Conservation (phyloP, 2,888 invertebrate species). For the Subacronicta megacephala region DNA sequence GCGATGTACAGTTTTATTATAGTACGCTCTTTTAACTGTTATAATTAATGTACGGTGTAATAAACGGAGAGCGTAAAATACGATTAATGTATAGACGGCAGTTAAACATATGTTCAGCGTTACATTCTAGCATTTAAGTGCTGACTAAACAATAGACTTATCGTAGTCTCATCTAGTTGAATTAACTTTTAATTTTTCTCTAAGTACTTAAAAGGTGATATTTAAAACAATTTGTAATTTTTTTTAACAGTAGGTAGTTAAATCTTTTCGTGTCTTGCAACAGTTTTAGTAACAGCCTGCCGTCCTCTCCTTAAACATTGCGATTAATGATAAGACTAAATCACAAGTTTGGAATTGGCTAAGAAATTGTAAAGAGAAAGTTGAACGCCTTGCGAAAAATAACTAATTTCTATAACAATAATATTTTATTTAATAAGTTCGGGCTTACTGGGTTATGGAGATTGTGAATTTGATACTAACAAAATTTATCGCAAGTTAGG, state of each 20-base stretch:
- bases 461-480: no score
- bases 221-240: background rate
- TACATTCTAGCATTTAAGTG: conserved; percentile 58
- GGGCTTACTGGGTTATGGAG: no score
- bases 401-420: no score
- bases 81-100: conserved; percentile 53
- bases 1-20: conserved; percentile 81
- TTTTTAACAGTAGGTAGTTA: background rate
- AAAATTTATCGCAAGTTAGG: no score
- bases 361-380: no score
- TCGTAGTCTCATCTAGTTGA: conserved; percentile 44
- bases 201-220: conserved; percentile 53
- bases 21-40: conserved; percentile 81
- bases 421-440: no score
- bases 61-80: conserved; percentile 74
- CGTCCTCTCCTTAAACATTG: no score
- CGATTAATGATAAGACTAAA: no score
- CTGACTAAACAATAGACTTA: conserved; percentile 57
- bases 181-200: conserved; percentile 50
- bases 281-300: no score
- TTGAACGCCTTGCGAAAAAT: no score
- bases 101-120: conserved; percentile 60
- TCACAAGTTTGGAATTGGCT: no score
- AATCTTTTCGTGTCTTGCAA: background rate
- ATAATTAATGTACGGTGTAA: conserved; percentile 82